Evolutionary conservation across 2,113 vertebrate species (phyloP), one percentile per base, ranked within the genome.

Genomic region (Fulica atra): DNA sequence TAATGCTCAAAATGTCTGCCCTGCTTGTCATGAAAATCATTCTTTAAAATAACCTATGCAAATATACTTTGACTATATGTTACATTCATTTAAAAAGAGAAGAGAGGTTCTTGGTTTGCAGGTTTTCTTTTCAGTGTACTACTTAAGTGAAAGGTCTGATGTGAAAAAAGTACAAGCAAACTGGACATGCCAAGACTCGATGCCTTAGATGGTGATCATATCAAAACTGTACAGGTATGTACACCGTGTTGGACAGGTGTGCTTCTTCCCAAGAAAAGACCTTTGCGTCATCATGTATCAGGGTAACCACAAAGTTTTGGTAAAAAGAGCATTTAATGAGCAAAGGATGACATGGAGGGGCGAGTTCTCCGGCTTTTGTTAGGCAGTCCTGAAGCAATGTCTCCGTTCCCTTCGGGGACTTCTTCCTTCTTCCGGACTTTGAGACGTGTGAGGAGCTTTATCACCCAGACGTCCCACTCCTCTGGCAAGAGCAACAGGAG

Each of bases 401-500:
- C 99, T 6, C 94, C 97, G 0, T 93, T 95, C 53, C 96, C 97
- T 94, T 99, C 99, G 0, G 97, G 96, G 2, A 98, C 93, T 93
- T 99, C 99, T 53, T 99, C 99, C 73, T 99, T 99, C 97, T 99
- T 99, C 86, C 98, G 94, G 42, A 98, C 97, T 92, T 98, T 99
- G 97, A 99, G 98, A 95, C 98, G 99, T 0, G 98, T 98, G 96
- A 98, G 98, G 74, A 99, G 98, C 96, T 98, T 98, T 96, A 99
- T 98, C 93, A 99, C 95, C 97, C 99, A 99, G 96, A 98, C 98
- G 38, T 99, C 99, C 99, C 99, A 99, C 95, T 99, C 99, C 94
- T 99, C 99, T 0, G 99, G 99, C 93, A 99, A 95, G 81, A 99
- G 98, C 97, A 99, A 96, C 94, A 99, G 98, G 86, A 99, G 99